Percentiles rank a stretch among this genome's conserved stretches.
These are phyloP conservation scores for Norana najaformis DNA, from an alignment of 2,888 invertebrate genomes.

Conservation along the genomic window DNA sequence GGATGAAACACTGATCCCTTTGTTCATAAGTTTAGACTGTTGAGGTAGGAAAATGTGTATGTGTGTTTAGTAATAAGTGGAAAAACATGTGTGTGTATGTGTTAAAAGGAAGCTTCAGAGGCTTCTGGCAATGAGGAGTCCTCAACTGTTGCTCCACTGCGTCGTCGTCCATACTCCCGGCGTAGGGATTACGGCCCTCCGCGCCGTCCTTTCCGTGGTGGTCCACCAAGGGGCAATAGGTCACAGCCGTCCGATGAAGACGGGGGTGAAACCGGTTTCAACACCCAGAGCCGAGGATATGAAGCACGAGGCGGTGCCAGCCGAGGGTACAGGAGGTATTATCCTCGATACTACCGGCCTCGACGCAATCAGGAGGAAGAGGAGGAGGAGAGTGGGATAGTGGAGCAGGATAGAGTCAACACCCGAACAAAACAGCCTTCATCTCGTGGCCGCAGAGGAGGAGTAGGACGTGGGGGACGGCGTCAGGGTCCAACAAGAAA, in stretches of 20 bases:
- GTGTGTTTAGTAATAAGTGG: not conserved
- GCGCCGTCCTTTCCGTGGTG: slow-evolving; percentile 20
- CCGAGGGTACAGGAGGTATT: not conserved
- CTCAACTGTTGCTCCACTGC: not conserved
- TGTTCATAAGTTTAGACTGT: not conserved
- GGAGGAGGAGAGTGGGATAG: not conserved
- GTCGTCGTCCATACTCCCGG: not conserved
- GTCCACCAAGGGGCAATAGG: not conserved
- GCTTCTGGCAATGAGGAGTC: slow-evolving; percentile 10
- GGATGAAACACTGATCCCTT: too few relatives aligned
- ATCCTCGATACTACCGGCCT: slow-evolving; percentile 19
- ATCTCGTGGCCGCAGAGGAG: not conserved
- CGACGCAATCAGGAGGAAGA: slow-evolving; percentile 3
- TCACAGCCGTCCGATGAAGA: not conserved
- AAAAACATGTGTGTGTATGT: not conserved
- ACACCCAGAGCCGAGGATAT: not conserved
- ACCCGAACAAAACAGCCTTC: not conserved
- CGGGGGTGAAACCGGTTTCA: not conserved
- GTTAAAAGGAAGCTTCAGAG: not conserved
- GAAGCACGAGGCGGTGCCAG: not conserved
- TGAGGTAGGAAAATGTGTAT: not conserved
- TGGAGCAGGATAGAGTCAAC: not conserved
- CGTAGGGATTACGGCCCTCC: slow-evolving; percentile 14
- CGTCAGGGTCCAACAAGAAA: not conserved
- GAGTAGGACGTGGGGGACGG: not conserved